Evolutionary conservation across 2,797 vertebrate species (phyloP).

Genomic region (Arnoldichthys spilopterus): DNA sequence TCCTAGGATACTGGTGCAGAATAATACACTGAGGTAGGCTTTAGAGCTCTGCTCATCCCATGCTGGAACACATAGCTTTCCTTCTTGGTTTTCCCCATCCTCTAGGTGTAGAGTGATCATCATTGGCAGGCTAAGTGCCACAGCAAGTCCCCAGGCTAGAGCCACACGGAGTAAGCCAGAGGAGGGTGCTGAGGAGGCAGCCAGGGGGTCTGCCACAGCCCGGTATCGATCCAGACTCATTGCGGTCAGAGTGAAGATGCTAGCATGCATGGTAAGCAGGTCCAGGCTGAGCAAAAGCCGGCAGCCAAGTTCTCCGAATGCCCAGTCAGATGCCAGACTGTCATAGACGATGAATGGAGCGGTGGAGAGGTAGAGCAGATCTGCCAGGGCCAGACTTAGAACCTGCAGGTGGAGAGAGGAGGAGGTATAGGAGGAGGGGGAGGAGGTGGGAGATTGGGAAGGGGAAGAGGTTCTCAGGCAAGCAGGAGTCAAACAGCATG

Average conservation of each 20-base stretch:
- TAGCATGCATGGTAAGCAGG: constrained; percentile 89
- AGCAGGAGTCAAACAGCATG: constrained; percentile 70
- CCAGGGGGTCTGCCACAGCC: constrained; percentile 82
- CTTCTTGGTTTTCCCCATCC: constrained; percentile 77
- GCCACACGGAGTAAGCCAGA: constrained; percentile 77
- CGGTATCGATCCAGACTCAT: constrained; percentile 87
- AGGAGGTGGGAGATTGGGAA: constrained; percentile 70
- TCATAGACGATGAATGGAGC: constrained; percentile 87
- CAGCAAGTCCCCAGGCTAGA: constrained; percentile 83
- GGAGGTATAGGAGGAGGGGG: constrained; percentile 71
- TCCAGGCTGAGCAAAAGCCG: constrained; percentile 85
- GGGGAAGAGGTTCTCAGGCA: constrained; percentile 68
- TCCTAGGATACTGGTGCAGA: constrained; percentile 86
- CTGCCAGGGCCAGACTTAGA: constrained; percentile 84
- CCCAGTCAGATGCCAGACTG: constrained; percentile 83
- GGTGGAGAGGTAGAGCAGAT: constrained; percentile 87
- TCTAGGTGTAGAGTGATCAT: constrained; percentile 86
- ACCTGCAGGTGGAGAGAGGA: constrained; percentile 86
- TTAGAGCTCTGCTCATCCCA: constrained; percentile 87
- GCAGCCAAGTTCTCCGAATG: constrained; percentile 85
- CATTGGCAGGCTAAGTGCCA: constrained; percentile 86
- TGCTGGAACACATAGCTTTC: constrained; percentile 82
- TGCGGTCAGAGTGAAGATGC: constrained; percentile 86
- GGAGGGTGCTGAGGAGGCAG: constrained; percentile 76
- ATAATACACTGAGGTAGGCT: constrained; percentile 83